Base-by-base conservation (phyloP, 2,797 vertebrate species). In the Yasuhikotakia modesta region DNA sequence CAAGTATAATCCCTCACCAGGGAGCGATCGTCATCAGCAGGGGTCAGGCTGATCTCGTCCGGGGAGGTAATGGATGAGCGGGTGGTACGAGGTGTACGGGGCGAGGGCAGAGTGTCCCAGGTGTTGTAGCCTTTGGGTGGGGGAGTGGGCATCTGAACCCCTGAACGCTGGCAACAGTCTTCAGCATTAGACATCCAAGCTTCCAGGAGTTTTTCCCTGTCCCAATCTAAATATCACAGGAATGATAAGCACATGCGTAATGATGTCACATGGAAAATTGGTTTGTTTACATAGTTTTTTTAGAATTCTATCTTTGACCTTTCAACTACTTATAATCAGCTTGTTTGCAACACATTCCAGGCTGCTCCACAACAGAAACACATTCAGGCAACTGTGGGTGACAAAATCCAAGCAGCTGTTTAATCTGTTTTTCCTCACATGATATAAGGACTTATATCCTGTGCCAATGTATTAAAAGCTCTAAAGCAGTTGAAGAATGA, bases 111-210 rank as follows among this genome's bases (percentile, higher is more conserved):
- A 0, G 97, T 97, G 87, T 99, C 98, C 98, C 98, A 99, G 2
- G 97, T 95, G 11, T 99, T 99, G 88, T 90, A 98, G 0, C 97
- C 98, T 30, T 92, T 97, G 3, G 97, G 97, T 24, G 96, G 98
- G 5, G 98, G 97, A 22, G 96, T 96, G 76, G 95, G 98, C 97
- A 98, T 98, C 85, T 96, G 97, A 39, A 99, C 95, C n/a, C 98
- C 96, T 0, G 98, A 99, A 24, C 97, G 96, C 85, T 99, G 97
- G 91, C 98, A 99, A 90, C 97, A 99, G 66, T 93, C 95, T 87
- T 97, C 96, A 0, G 97, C 94, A 78, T 97, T 95, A 74, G 91
- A 94, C 98, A 99, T 99, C 98, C 98, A 99, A 22, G 96, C 98
- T 90, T 99, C 97, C 65, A 99, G 92, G 79, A 99, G 92, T 88